These are phyloP conservation scores for Copidosoma aretas DNA, from an alignment of 2,888 invertebrate genomes.

Conservation along the genomic window DNA sequence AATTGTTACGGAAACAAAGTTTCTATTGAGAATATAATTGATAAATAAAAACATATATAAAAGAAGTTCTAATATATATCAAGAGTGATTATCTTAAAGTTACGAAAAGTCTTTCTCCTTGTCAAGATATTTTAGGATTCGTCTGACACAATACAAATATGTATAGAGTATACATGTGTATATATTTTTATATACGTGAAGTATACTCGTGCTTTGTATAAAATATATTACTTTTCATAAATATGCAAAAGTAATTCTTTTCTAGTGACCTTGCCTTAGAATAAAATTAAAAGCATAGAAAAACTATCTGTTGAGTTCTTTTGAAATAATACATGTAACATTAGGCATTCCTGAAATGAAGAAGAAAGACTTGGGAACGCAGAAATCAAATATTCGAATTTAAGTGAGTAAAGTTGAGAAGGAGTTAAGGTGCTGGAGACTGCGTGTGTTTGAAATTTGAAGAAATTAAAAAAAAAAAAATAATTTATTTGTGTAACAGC, in stretches of 20 bases:
- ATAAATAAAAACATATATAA: conserved; percentile 23
- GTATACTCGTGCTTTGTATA: too few species aligned
- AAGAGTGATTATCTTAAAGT: conserved; percentile 22
- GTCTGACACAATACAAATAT: too few species aligned
- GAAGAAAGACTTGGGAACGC: conserved; percentile 25
- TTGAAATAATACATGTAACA: neutral
- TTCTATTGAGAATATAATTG: conserved; percentile 52
- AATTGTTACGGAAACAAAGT: conserved; percentile 57
- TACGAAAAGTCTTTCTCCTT: conserved; percentile 29
- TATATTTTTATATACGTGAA: too few species aligned
- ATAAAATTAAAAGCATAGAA: neutral
- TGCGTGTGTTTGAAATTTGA: conserved; percentile 42
- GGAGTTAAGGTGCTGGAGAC: conserved; percentile 53
- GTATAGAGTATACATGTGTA: too few species aligned
- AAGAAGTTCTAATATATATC: conserved; percentile 25
- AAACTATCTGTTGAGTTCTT: conserved; percentile 7
- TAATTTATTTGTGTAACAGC: conserved; percentile 39
- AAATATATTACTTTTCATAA: neutral
- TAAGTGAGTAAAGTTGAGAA: conserved; percentile 34
- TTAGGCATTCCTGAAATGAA: neutral
- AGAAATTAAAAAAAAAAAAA: conserved; percentile 34
- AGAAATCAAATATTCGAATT: conserved; percentile 37
- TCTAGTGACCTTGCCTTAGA: neutral
- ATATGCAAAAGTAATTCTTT: neutral
- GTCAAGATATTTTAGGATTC: neutral